Evolutionary conservation across 2,113 vertebrate genomes (phyloP).

Genomic region (Rhineura floridana): DNA sequence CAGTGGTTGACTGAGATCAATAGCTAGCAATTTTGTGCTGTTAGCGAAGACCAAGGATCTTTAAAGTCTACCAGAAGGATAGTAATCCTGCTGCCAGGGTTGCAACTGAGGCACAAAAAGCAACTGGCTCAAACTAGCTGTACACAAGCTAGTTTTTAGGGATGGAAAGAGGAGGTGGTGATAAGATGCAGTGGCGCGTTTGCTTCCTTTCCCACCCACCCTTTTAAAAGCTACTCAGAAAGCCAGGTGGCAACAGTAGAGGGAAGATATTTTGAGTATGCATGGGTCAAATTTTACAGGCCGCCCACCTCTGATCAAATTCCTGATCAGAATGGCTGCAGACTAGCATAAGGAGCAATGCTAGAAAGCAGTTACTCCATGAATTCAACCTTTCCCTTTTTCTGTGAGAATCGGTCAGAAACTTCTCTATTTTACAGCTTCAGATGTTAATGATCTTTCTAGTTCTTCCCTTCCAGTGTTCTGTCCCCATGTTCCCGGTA

Average conservation of each 20-base stretch:
- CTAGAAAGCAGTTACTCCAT: background rate
- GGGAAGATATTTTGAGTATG: background rate
- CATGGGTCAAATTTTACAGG: background rate
- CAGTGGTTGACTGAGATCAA: background rate
- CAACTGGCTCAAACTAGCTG: background rate
- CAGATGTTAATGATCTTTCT: no score
- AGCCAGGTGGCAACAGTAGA: background rate
- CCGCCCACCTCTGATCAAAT: background rate
- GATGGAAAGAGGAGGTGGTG: background rate
- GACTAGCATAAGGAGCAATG: background rate
- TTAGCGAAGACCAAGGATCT: background rate
- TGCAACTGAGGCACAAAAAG: background rate
- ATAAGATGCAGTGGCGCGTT: background rate
- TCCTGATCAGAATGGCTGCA: background rate
- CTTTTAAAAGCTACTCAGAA: background rate
- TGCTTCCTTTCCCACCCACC: background rate
- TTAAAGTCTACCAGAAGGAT: no score
- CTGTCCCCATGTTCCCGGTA: background rate
- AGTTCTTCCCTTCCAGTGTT: background rate
- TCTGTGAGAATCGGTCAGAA: background rate
- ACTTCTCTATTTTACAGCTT: background rate
- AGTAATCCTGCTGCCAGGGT: background rate
- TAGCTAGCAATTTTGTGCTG: background rate
- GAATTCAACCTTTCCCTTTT: background rate
- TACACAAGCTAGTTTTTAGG: background rate